These are phyloP conservation scores for Diorhabda sublineata DNA, from an alignment of 1,140 invertebrate species.

Conservation along the genomic window DNA sequence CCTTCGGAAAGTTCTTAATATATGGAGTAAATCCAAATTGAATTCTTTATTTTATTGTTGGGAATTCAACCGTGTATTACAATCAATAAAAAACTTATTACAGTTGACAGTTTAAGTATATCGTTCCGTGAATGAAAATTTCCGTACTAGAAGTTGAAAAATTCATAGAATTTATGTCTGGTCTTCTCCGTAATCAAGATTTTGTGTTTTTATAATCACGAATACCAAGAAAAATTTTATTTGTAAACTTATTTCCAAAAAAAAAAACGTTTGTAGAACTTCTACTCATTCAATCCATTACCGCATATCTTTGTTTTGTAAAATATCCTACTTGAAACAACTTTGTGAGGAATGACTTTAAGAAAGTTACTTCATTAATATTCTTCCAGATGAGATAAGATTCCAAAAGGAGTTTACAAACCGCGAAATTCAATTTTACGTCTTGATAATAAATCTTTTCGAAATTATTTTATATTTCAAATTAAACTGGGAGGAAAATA, in stretches of 20 bases:
- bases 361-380: conserved; percentile 3
- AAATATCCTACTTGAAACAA: neutral
- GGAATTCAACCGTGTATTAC: neutral
- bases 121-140: neutral
- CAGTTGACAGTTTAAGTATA: neutral
- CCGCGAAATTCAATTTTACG: neutral
- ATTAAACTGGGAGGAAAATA: too few species aligned
- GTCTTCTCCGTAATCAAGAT: too few species aligned
- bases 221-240: too few species aligned
- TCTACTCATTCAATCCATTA: neutral
- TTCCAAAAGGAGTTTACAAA: neutral
- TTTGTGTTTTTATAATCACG: too few species aligned
- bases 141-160: too few species aligned
- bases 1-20: neutral
- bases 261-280: neutral
- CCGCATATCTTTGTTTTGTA: neutral
- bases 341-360: neutral
- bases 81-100: neutral
- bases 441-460: conserved; percentile 1
- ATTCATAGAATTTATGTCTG: too few species aligned
- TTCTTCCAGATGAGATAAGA: conserved; percentile 2
- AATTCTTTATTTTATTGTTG: neutral
- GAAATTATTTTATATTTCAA: neutral
- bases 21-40: neutral
- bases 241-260: neutral